Evolutionary conservation across 2,888 invertebrate genomes (phyloP), one percentile per base, ranked within the genome.

Genomic region (Cerastis leucographa): DNA sequence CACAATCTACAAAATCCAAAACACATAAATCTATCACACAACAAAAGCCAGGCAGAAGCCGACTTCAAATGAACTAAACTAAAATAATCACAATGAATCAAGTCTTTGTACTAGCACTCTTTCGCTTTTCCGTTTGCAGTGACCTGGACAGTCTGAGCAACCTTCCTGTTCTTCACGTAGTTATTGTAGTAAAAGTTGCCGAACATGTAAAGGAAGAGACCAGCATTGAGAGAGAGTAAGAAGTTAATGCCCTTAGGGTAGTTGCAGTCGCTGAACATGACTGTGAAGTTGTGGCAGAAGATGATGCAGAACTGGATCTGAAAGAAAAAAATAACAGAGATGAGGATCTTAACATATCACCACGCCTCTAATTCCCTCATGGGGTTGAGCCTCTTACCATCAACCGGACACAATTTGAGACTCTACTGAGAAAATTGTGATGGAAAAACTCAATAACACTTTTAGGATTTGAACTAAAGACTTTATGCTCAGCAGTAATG

Each of bases 171-270:
- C 75, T 97, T 97, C 17, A 97, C 92, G 91, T 98, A 98, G 85
- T 97, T 98, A 78, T 96, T 96, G 70, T 97, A 95, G 92, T 98
- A 98, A 92, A 98, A 98, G 85, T 98, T 97, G 62, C 97, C 97
- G 90, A 98, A 98, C 95, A 98, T 97, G 89, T 98, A 98, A 6
- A 98, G 96, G 93, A 98, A 98, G 11, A 98, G 95, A 0, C 97
- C 94, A 25, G 98, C 97, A 90, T 98, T 98, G 70, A 98, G 94
- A 0, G 97, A 94, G 29, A 98, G 97, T 68, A 98, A 95, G 83
- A 97, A 97, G 67, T 97, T 97, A 86, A 98, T 97, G 22, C 96
- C 92, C 89, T 98, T 98, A 0, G 98, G 98, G 88, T 98, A 97
- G 91, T 97, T 97, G 93, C 98, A 98, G 85, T 97, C 97, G 82